These are phyloP conservation scores for Danio tinwini DNA, from an alignment of 2,797 vertebrate genomes.

Conservation along the genomic window DNA sequence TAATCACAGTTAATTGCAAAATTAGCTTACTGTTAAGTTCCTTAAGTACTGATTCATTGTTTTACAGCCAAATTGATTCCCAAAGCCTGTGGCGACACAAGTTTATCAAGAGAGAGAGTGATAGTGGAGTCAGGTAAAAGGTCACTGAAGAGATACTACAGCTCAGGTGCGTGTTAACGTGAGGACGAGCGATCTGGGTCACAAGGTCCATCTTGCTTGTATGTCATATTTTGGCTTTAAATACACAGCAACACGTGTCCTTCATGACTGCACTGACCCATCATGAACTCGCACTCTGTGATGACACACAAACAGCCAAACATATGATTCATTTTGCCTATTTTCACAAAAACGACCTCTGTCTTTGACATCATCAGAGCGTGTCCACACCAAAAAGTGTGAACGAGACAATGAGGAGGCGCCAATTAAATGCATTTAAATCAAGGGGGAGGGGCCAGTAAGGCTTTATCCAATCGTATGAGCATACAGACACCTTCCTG, in stretches of 20 bases:
- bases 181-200: conserved; percentile 29
- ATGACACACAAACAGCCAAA: conserved; percentile 42
- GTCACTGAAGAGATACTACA: conserved; percentile 37
- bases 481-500: background rate
- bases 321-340: conserved; percentile 45
- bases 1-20: conserved; percentile 78
- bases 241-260: background rate
- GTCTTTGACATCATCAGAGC: conserved; percentile 35
- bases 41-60: conserved; percentile 73
- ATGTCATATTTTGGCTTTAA: background rate
- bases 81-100: conserved; percentile 38
- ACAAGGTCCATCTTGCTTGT: conserved; percentile 17
- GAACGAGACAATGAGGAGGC: background rate
- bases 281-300: conserved; percentile 31
- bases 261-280: conserved; percentile 26
- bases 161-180: conserved; percentile 62
- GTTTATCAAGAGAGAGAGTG: conserved; percentile 51
- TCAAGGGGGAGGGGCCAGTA: conserved; percentile 14
- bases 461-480: background rate
- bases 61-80: conserved; percentile 69
- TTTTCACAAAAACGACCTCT: conserved; percentile 8
- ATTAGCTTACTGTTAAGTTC: conserved; percentile 75
- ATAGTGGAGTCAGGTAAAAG: conserved; percentile 53
- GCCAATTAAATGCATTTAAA: background rate
- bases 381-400: conserved; percentile 20